Base-by-base conservation (phyloP, 2,888 invertebrate genomes). In the Euplexia lucipara region DNA sequence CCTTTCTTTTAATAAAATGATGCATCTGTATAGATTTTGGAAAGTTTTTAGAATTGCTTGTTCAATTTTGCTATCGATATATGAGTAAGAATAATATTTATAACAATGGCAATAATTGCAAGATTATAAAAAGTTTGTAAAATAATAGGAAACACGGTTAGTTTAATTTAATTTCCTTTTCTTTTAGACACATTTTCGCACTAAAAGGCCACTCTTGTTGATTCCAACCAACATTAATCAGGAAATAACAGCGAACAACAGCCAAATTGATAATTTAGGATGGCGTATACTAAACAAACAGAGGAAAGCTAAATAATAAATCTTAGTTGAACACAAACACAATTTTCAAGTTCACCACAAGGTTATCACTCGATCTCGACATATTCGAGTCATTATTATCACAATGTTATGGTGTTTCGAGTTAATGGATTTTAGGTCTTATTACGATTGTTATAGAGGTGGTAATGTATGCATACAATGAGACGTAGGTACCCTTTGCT, bases 261-360 rank as follows among this genome's bases (percentile, higher is more conserved):
- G 62, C 34, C 51, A 76, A 78, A 78, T 65, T 65, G 62, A 73
- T 81, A 78, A 69, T 67, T 67, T 67, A 78, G 59, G 57, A 78
- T 57, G 41, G 37, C 20, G 45, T 59, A 44, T 47, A 64, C 72
- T 56, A 56, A 56, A 54, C 56, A 57, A 71, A 68, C 67, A 49
- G 62, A 57, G 42, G 60, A 54, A 73, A 81, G 78, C 74, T 71
- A 48, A 70, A 86, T 85, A 85, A 88, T 90, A 90, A 89, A 88
- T 90, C 84, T 88, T 84, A 72, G 85, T 88, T 84, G 83, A 86
- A 80, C 81, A 81, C 78, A 84, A 88, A 88, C 84, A 86, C 86
- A 86, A 88, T 88, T 89, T 90, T 89, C 88, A 90, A 90, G 88
- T 89, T 91, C 88, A 84, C 86, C 87, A 83, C 88, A 89, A 85